Evolutionary conservation across 92 coral and sea anemone genomes (phyloP), one percentile per base, ranked within the genome.

Genomic region (Zoanthus solanderi): DNA sequence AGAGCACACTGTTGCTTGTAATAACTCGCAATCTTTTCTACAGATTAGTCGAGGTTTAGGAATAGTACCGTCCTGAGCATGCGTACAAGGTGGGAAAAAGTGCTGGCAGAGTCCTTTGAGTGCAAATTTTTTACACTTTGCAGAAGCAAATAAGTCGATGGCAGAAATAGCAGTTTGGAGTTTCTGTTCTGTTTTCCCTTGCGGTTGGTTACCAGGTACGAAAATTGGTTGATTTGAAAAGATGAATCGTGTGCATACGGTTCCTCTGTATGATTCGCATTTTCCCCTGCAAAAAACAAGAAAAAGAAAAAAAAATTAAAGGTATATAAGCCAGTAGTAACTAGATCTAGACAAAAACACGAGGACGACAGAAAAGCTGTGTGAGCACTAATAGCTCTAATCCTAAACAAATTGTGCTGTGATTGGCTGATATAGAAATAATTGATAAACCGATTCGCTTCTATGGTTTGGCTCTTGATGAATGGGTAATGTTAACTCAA

Each of bases 91-190:
- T 13, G 98, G 91, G 31, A 97, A 95, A 84, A 94, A 80, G 73
- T 94, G 90, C 75, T 92, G 92, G 74, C 99, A 97, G 28, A 97
- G 92, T 54, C 95, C 98, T 82, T 90, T 92, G 54, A 89, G 53
- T 9, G 96, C 89, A 53, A 88, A 90, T 16, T 79, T 85, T 46
- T 90, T 89, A 83, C 99, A 97, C 0, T 83, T 47, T 37, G 85
- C 67, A 32, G 91, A 93, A 9, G 92, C 88, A 42, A 78, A 86
- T 13, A 87, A 66, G 58, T 60, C 78, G 15, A 90, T 88, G 6
- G 74, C 23, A 10, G 87, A 65, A 72, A 91, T 88, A 76, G 93
- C 93, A 48, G 75, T 91, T 14, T 78, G 56, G 0, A 94, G 34
- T 16, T 91, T 89, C 15, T 69, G 34, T 57, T 72, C 79, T n/a